Evolutionary conservation across 23 tunicate genomes (phyloP), one percentile per base, ranked within the genome.

Genomic region (Phallusia fumigata): DNA sequence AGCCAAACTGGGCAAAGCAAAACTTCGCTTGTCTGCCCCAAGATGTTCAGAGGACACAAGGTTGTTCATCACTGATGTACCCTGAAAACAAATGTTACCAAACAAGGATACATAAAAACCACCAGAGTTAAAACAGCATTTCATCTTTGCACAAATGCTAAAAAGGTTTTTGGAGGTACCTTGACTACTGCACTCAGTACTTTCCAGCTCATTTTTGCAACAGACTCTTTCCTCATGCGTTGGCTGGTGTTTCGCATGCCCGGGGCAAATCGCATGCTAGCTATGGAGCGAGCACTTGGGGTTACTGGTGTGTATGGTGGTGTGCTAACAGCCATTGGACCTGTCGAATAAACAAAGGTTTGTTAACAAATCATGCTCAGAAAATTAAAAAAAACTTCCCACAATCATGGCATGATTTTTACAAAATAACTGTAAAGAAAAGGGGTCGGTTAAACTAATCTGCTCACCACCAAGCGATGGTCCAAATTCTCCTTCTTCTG

Each of bases 191-290:
- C 99, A 45, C 88, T 91, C 22, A 91, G 75, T 19, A 93, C 99
- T 79, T 96, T 96, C 97, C 94, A 89, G 53, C 97, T 88, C 97
- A 96, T 96, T 53, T 65, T 84, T 0, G 99, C 99, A 64, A 96
- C 93, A 18, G 99, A 96, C 33, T 96, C 99, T 72, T 91, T 96
- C 22, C 93, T 84, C 84, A 74, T 80, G 18, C 79, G 75, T 69
- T 35, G 31, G 6, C 80, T 78, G 80, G 53, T 84, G 31, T 83
- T 82, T 52, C 98, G 87, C 74, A 82, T 58, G n/a, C 74, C n/a
- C 11, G 90, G 47, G 36, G 77, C 87, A 49, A 84, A 84, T 81
- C 90, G 82, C 82, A 83, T 86, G 79, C 92, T 85, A 0, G 89
- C 87, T 13, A 93, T 32, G 1, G 97, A 92, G 0, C 97, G 86